Base-by-base conservation (phyloP, 1,140 invertebrate species). In the Triops cancriformis region DNA sequence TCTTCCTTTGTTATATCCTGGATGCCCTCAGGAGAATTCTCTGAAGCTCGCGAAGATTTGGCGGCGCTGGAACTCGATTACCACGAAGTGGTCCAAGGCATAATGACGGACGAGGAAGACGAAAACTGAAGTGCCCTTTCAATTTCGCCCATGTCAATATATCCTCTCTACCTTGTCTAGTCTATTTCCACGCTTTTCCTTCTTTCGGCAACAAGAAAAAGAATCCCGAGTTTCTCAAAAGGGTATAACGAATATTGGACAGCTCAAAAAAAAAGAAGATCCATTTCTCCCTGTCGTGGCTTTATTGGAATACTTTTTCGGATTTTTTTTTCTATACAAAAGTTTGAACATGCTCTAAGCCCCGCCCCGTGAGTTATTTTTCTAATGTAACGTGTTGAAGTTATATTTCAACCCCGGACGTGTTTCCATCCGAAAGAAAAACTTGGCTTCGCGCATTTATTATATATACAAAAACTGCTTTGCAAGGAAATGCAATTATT, bases 21-120 rank as follows among this genome's bases (percentile, higher is more conserved):
- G n/a, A n/a, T 79, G 14, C 64, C 14, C 26, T 26, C 75, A 82
- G 87, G 88, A 73, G 87, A 88, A 82, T 88, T 88, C 83, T 83
- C 86, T 14, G 87, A 88, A 82, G 88, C 87, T 23, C 82, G 87
- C 64, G 87, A 89, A 80, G 88, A 89, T 82, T 79, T 89, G 75
- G 87, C 87, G 26, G 86, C 84, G 42, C 82, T 85, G 26, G 86
- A 86, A 80, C 81, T 86, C 76, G 87, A 87, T 80, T 87, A 88
- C 80, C 84, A 86, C 72, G 87, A 87, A 82, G 86, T 87, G 10
- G 78, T 73, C 14, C 64, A 78, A 73, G 77, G 77, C 27, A 43
- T 78, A 31, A 43, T 18, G 26, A 73, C 73, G 12, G 77, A 78
- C 9, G 77, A 78, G 37, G 77, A 78, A 26, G 73, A 78, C 41